These are phyloP conservation scores for Leucozona laternaria DNA, from an alignment of 2,888 invertebrate genomes.

Conservation along the genomic window DNA sequence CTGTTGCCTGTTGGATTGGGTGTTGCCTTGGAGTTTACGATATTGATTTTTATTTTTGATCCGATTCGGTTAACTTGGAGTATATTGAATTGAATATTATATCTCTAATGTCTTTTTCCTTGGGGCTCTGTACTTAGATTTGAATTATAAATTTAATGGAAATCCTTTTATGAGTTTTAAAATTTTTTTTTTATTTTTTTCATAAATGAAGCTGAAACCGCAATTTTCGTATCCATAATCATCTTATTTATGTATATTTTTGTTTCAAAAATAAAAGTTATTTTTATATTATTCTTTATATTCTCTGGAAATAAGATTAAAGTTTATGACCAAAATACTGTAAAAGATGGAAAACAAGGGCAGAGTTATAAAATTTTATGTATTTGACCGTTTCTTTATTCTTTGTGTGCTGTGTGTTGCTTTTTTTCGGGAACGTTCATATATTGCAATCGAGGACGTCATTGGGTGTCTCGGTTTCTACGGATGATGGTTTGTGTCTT, in stretches of 20 bases:
- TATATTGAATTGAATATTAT: slow-evolving; percentile 59
- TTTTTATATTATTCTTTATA: slow-evolving; percentile 21
- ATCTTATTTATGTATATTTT: slow-evolving; percentile 33
- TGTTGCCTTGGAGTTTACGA: background rate
- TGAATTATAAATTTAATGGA: slow-evolving; percentile 12
- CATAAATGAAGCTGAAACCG: slow-evolving; percentile 23
- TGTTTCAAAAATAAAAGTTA: background rate
- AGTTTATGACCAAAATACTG: slow-evolving; percentile 47
- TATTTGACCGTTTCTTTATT: slow-evolving; percentile 36
- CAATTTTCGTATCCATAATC: slow-evolving; percentile 50
- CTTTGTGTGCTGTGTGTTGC: background rate
- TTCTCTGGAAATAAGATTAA: slow-evolving; percentile 39
- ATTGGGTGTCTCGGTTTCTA: background rate
- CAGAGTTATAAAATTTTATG: slow-evolving; percentile 59
- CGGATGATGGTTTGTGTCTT: background rate
- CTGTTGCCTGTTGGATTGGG: background rate
- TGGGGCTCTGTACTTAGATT: background rate
- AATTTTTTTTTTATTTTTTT: background rate
- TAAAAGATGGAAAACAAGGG: slow-evolving; percentile 48
- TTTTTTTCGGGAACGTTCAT: background rate
- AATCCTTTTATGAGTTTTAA: slow-evolving; percentile 2
- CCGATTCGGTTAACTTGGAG: slow-evolving; percentile 51
- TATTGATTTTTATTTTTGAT: slow-evolving; percentile 64
- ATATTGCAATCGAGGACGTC: slow-evolving; percentile 1
- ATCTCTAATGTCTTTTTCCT: background rate